These are phyloP conservation scores for Portevinia maculata DNA, from an alignment of 2,888 invertebrate species.

Conservation along the genomic window DNA sequence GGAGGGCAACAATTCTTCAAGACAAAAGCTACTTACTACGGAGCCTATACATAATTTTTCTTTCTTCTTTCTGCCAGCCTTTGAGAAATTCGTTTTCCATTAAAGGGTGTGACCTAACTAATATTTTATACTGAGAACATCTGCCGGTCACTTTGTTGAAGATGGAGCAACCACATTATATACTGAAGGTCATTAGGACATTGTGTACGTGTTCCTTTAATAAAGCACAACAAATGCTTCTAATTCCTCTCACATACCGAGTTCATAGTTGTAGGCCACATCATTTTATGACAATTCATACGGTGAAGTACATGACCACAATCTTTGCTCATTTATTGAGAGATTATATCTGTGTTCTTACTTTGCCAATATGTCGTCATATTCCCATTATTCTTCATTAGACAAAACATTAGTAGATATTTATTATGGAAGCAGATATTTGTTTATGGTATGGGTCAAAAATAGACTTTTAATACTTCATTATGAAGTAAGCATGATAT, in stretches of 20 bases:
- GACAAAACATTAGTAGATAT: too few species aligned
- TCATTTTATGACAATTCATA: constrained; percentile 20
- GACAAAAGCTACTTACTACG: too few species aligned
- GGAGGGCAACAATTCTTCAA: too few species aligned
- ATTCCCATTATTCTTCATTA: too few species aligned
- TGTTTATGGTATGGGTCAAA: too few species aligned
- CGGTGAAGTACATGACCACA: constrained; percentile 44
- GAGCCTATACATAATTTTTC: too few species aligned
- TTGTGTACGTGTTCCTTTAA: constrained; percentile 38
- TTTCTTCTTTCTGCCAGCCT: not conserved
- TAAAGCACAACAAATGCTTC: constrained; percentile 51
- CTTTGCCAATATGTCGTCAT: too few species aligned
- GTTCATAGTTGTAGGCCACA: constrained; percentile 1
- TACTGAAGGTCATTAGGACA: constrained; percentile 28
- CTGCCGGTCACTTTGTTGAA: constrained; percentile 23
- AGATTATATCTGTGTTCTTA: constrained; percentile 57
- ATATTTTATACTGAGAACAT: constrained; percentile 19
- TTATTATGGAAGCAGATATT: too few species aligned
- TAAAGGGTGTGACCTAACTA: constrained; percentile 13
- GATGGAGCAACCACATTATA: constrained; percentile 39
- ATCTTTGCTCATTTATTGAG: constrained; percentile 68
- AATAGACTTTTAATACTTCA: too few species aligned
- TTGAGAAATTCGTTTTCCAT: not conserved
- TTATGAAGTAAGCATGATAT: too few species aligned
- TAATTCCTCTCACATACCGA: constrained; percentile 22